A percentile compares a stretch with the other conserved stretches of the same genome.
phyloP scores from a whole-genome alignment of 2,888 invertebrate species.

The Pristionchus exspectatus region DNA sequence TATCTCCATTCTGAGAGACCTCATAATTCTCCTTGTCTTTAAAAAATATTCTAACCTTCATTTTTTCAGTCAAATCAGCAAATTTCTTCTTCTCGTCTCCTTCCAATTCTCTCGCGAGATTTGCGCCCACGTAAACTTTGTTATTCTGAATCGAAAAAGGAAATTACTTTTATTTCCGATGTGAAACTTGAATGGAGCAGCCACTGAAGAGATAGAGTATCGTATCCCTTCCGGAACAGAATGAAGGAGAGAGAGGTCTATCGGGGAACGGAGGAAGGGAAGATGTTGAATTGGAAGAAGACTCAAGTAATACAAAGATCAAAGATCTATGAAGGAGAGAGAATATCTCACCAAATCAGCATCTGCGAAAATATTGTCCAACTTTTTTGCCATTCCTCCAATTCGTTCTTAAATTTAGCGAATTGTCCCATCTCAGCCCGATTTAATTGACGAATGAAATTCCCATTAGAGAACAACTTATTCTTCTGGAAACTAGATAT shows the following conservation, averaged over 20 bases:
- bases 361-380: conserved; percentile 45
- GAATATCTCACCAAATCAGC: conserved; percentile 33
- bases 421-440: conserved; percentile 69
- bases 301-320: background rate
- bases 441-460: conserved; percentile 72
- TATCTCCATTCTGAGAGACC: background rate
- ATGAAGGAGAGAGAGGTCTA: conserved; percentile 70
- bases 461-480: conserved; percentile 74
- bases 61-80: conserved; percentile 66
- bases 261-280: conserved; percentile 47
- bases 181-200: conserved; percentile 74
- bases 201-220: conserved; percentile 74
- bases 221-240: conserved; percentile 74
- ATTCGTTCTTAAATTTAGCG: conserved; percentile 73
- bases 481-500: conserved; percentile 67
- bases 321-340: background rate
- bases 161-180: background rate
- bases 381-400: conserved; percentile 59
- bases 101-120: conserved; percentile 72
- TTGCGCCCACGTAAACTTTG: conserved; percentile 75
- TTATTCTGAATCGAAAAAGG: conserved; percentile 67
- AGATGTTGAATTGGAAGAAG: conserved; percentile 11
- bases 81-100: conserved; percentile 72
- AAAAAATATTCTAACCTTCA: conserved; percentile 58
- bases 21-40: too few relatives aligned